Conservation (phyloP, 2,888 invertebrate species). For the Charanyca ferruginea region DNA sequence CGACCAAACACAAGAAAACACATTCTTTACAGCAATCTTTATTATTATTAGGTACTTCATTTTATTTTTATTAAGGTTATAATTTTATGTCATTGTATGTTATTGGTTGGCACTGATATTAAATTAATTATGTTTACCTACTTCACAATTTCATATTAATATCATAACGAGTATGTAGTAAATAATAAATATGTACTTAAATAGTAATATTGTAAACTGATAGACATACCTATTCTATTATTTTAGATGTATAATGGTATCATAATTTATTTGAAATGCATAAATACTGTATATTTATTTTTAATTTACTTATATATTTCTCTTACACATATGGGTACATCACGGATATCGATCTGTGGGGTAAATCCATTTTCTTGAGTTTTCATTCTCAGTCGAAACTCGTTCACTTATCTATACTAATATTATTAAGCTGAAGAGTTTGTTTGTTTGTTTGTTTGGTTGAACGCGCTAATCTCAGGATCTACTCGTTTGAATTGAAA, state of each 20-base stretch:
- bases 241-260: conserved; percentile 6
- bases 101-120: conserved; percentile 51
- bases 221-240: no score
- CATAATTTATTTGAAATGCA: conserved; percentile 9
- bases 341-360: no score
- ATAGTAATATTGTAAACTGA: no score
- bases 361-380: conserved; percentile 11
- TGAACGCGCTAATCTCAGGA: no score
- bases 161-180: conserved; percentile 4
- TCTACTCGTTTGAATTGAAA: no score
- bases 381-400: conserved; percentile 7
- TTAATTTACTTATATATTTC: conserved; percentile 11
- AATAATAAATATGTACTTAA: neutral
- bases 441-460: no score
- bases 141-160: conserved; percentile 7
- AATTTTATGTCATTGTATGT: conserved; percentile 11
- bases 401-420: no score
- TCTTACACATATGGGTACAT: neutral
- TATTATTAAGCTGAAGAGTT: no score
- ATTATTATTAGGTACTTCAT: conserved; percentile 5
- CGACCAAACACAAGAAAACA: conserved; percentile 1
- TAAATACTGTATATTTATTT: conserved; percentile 21
- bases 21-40: conserved; percentile 15
- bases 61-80: conserved; percentile 10
- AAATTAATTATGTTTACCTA: conserved; percentile 8